Conservation (phyloP, 2,888 invertebrate species). For the Lasioglossum morio region DNA sequence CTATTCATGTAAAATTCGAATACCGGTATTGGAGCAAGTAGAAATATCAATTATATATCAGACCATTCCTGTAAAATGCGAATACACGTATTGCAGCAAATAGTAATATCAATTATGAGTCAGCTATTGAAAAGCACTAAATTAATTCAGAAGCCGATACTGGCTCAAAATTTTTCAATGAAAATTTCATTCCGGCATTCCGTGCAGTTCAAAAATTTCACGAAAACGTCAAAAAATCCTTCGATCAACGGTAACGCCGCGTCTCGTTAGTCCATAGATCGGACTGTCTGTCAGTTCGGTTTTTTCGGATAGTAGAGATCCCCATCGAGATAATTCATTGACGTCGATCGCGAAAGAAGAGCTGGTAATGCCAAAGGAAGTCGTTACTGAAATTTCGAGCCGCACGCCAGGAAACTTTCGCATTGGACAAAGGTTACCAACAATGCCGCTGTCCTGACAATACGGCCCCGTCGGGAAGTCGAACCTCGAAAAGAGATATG, state of each 20-base stretch:
- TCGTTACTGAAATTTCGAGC: slow-evolving; percentile 56
- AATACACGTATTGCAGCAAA: too few species aligned
- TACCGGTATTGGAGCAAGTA: not conserved
- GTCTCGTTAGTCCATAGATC: not conserved
- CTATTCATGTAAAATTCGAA: too few species aligned
- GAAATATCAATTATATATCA: not conserved
- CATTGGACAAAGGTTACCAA: slow-evolving; percentile 61
- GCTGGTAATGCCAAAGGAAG: slow-evolving; percentile 37
- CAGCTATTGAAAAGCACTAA: too few species aligned
- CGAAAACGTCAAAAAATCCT: not conserved
- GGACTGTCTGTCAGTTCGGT: not conserved
- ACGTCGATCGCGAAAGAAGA: slow-evolving; percentile 24
- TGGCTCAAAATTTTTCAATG: not conserved
- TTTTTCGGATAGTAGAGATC: not conserved
- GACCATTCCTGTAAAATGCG: not conserved
- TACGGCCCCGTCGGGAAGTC: slow-evolving; percentile 56
- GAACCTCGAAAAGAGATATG: slow-evolving; percentile 65
- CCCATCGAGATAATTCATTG: not conserved
- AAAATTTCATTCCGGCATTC: not conserved
- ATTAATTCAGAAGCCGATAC: too few species aligned
- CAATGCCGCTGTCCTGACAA: slow-evolving; percentile 61
- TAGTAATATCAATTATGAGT: too few species aligned
- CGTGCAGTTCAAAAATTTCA: not conserved
- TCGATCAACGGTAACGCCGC: not conserved
- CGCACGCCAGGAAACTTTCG: slow-evolving; percentile 51